These are phyloP conservation scores for Henricia sp. DNA, from an alignment of 53 echinoderm and acorn worm genomes.

Conservation along the genomic window DNA sequence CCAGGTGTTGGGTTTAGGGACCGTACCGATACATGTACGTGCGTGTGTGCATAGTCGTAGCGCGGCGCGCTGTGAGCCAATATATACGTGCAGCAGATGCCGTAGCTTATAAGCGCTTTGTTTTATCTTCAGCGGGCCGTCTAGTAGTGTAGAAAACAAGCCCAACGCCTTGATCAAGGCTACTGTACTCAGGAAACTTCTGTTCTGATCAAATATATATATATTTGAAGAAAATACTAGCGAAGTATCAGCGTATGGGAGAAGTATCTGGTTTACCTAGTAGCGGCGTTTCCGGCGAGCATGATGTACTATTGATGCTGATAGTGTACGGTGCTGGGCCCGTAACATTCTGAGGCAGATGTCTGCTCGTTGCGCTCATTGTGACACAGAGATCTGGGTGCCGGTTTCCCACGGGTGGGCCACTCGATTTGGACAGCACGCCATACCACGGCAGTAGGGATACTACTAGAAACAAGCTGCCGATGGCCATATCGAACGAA, in stretches of 20 bases:
- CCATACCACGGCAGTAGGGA: neutral
- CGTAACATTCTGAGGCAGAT: neutral
- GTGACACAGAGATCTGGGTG: slow-evolving; percentile 4
- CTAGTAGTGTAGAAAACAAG: too few species aligned
- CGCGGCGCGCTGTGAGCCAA: too few species aligned
- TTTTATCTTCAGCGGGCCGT: too few species aligned
- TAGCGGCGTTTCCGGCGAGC: neutral
- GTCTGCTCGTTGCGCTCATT: neutral
- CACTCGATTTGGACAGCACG: neutral
- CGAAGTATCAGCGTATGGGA: too few species aligned
- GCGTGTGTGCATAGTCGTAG: too few species aligned
- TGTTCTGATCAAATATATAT: neutral
- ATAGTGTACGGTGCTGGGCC: slow-evolving; percentile 25
- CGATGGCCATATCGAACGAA: slow-evolving; percentile 4
- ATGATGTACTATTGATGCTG: neutral
- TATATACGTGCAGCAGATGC: too few species aligned
- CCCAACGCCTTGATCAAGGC: too few species aligned
- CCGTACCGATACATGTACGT: too few species aligned
- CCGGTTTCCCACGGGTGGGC: neutral
- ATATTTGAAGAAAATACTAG: neutral
- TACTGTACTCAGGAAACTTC: neutral
- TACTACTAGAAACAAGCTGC: neutral
- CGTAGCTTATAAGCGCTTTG: too few species aligned
- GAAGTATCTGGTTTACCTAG: neutral
- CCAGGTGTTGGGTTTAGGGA: too few species aligned